Evolutionary conservation across 2,888 invertebrate genomes (phyloP), one percentile per base, ranked within the genome.

Genomic region (Laspeyria flexula): DNA sequence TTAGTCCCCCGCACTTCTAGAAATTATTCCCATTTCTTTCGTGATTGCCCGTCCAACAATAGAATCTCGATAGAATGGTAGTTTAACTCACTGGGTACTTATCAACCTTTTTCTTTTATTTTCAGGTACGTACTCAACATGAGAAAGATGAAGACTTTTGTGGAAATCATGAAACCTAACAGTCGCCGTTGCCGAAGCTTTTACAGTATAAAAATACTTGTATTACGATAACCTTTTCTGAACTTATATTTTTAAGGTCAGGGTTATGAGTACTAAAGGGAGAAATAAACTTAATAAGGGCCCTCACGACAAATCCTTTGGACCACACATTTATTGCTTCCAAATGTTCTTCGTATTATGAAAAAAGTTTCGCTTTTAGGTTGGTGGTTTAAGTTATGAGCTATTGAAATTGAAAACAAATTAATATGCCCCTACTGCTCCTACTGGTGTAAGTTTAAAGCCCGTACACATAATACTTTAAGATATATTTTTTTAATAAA

Each of bases 241-340:
- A 30, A 35, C 42, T 21, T 33, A 42, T 21, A 46, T 41, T 37
- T 42, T 46, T 37, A 47, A 43, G 47, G 50, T 42, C 41, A 43
- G n/a, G 34, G 27, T 21, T 35, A 46, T 46, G 31, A 47, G 33
- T 31, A 25, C 40, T 43, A 46, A 50, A 40, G 43, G 37, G 40
- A 37, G 25, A 21, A 46, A 67, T 69, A 64, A 68, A 66, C 64
- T 70, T 70, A 73, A 70, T 71, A 70, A 63, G 68, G 71, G 39
- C 45, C 4, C 16, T 31, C 41, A 43, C 43, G 46, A 46, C 38
- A 55, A 57, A 59, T 55, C 46, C 43, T 52, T 55, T 55, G 45
- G 53, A 60, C 57, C 54, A 47, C 44, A 56, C 63, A 64, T 70
- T 77, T 76, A 79, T 80, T 77, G 78, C 66, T 71, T 70, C 70